A percentile compares a stretch with the other conserved stretches of the same genome.
Conservation (phyloP, 1,140 invertebrate species). For the Zaprionus inermis region DNA sequence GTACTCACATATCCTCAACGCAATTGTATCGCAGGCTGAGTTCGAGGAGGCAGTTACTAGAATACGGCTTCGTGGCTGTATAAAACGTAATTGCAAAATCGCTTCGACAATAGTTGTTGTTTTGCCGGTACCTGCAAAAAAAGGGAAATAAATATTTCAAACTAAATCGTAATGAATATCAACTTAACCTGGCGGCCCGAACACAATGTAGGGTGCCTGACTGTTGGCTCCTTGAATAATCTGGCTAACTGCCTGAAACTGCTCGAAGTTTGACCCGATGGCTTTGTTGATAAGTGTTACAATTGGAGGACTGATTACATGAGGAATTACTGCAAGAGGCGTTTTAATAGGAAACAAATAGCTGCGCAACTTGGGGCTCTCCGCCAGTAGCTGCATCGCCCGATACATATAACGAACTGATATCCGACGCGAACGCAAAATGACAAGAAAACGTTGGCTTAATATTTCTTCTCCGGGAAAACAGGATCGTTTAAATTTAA, state of each 20-base stretch:
- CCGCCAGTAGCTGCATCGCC: constrained; percentile 58
- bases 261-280: constrained; percentile 62
- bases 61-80: constrained; percentile 85
- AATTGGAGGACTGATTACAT: neutral
- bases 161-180: neutral
- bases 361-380: constrained; percentile 41
- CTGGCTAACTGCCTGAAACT: constrained; percentile 65
- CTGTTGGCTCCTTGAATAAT: constrained; percentile 63
- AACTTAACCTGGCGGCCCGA: constrained; percentile 72
- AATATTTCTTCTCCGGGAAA: neutral
- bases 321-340: neutral
- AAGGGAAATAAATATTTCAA: neutral
- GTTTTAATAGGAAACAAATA: constrained; percentile 59
- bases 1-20: constrained; percentile 85
- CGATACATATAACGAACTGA: constrained; percentile 59
- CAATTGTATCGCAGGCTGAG: constrained; percentile 90
- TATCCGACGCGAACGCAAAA: constrained; percentile 63
- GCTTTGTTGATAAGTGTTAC: constrained; percentile 51
- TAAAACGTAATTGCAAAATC: constrained; percentile 85
- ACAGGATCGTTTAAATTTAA: constrained; percentile 27
- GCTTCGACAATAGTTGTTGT: constrained; percentile 91
- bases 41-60: constrained; percentile 91
- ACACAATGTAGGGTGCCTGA: constrained; percentile 67
- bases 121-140: constrained; percentile 89
- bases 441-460: constrained; percentile 37